Evolutionary conservation across 2,113 vertebrate species (phyloP).

Genomic region (Riparia riparia): DNA sequence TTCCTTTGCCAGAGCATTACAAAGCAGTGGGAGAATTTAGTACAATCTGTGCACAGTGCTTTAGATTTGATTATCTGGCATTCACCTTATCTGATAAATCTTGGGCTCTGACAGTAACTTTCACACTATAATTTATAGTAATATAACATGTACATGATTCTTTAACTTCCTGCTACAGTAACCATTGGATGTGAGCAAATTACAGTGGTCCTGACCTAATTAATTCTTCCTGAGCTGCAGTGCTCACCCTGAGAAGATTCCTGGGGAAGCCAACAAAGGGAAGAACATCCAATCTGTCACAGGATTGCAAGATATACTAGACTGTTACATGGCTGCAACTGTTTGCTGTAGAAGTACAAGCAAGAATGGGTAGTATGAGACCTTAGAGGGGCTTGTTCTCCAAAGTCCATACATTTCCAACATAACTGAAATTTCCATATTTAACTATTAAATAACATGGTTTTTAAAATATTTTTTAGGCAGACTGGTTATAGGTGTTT

Average conservation of each 20-base stretch:
- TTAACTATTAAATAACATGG: not conserved
- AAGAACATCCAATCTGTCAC: not conserved
- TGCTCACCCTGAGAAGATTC: not conserved
- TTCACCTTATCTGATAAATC: not conserved
- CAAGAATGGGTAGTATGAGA: not conserved
- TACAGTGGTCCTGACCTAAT: not conserved
- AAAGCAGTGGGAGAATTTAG: conserved; percentile 19
- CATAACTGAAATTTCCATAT: not conserved
- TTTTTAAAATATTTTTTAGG: not conserved
- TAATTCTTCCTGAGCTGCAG: not conserved
- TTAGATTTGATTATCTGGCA: not conserved
- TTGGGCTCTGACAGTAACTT: not conserved
- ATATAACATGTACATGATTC: not conserved
- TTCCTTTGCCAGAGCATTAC: not conserved
- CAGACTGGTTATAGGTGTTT: not conserved
- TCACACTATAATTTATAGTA: not conserved
- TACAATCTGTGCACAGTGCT: not conserved
- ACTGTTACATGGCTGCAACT: not conserved
- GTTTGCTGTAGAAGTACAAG: not conserved
- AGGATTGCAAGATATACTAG: not conserved
- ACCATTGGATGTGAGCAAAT: not conserved
- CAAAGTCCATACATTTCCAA: not conserved
- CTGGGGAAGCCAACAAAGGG: not conserved
- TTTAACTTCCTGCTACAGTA: not conserved
- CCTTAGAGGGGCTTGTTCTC: not conserved